Conservation (phyloP, 1,140 invertebrate genomes). For the Bombus cullumanus region DNA sequence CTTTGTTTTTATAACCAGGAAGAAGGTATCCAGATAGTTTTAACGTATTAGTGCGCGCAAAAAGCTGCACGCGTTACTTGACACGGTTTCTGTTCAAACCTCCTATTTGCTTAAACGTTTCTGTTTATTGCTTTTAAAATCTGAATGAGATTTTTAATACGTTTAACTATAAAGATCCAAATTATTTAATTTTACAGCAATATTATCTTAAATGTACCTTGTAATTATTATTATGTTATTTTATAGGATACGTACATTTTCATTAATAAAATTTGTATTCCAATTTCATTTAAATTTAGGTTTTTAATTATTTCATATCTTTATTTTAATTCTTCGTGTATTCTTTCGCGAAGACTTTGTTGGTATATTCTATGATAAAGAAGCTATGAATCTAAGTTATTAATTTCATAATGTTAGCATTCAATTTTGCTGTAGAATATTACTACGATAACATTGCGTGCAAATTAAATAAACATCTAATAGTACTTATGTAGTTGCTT, state of each 20-base stretch:
- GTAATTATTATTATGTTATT: no score
- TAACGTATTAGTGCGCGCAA: background rate
- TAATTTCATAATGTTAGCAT: no score
- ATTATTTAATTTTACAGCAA: no score
- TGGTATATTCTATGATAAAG: background rate
- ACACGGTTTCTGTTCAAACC: background rate
- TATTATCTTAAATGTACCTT: no score
- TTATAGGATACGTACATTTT: no score
- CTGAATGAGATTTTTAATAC: background rate
- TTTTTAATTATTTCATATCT: no score
- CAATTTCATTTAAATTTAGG: no score
- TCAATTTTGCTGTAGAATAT: no score
- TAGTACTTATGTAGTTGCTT: background rate
- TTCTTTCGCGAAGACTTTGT: background rate
- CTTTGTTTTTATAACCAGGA: slow-evolving; percentile 9
- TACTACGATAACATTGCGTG: no score
- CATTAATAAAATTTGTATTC: no score
- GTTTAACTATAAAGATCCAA: no score
- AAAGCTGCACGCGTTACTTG: background rate
- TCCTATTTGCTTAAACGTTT: background rate
- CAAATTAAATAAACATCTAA: background rate
- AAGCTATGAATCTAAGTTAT: background rate
- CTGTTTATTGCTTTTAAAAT: background rate
- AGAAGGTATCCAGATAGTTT: background rate
- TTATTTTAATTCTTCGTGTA: no score